Evolutionary conservation across 2,888 invertebrate species (phyloP).

Genomic region (Augiades crinisus): DNA sequence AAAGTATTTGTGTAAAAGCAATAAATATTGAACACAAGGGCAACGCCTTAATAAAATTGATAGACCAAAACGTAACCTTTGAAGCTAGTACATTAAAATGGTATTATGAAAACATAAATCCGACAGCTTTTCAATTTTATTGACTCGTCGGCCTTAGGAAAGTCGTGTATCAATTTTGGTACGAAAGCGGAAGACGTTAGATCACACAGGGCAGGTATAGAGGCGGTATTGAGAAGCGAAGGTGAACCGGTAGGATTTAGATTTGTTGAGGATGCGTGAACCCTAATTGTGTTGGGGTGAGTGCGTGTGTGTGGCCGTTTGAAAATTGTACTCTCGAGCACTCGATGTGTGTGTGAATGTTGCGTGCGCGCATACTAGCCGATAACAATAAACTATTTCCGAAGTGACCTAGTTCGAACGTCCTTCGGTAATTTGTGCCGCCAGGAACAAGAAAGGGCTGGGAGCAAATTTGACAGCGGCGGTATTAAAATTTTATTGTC

Average conservation of each 20-base stretch:
- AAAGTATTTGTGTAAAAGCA: slow-evolving; percentile 35
- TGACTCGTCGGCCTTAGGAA: slow-evolving; percentile 69
- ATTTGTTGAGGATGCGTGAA: slow-evolving; percentile 60
- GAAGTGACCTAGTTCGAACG: slow-evolving; percentile 80
- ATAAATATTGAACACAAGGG: slow-evolving; percentile 57
- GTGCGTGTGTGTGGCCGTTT: slow-evolving; percentile 66
- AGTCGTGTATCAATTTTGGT: slow-evolving; percentile 52
- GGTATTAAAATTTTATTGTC: slow-evolving; percentile 58
- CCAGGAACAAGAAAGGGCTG: slow-evolving; percentile 80
- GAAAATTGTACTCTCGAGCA: slow-evolving; percentile 52
- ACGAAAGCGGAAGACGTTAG: slow-evolving; percentile 70
- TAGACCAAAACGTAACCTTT: slow-evolving; percentile 68
- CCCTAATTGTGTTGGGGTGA: slow-evolving; percentile 57
- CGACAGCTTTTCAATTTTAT: slow-evolving; percentile 70
- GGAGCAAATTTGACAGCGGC: slow-evolving; percentile 61
- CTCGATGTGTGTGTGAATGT: slow-evolving; percentile 49
- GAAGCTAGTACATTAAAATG: slow-evolving; percentile 51
- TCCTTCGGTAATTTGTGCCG: slow-evolving; percentile 79
- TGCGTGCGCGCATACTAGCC: slow-evolving; percentile 74
- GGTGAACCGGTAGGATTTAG: slow-evolving; percentile 65
- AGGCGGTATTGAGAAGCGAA: slow-evolving; percentile 56
- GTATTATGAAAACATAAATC: slow-evolving; percentile 64
- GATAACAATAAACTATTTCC: slow-evolving; percentile 82
- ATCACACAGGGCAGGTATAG: slow-evolving; percentile 42
- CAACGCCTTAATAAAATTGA: slow-evolving; percentile 73